Evolutionary conservation across 2,888 invertebrate species (phyloP).

Genomic region (Meliscaeva auricollis): DNA sequence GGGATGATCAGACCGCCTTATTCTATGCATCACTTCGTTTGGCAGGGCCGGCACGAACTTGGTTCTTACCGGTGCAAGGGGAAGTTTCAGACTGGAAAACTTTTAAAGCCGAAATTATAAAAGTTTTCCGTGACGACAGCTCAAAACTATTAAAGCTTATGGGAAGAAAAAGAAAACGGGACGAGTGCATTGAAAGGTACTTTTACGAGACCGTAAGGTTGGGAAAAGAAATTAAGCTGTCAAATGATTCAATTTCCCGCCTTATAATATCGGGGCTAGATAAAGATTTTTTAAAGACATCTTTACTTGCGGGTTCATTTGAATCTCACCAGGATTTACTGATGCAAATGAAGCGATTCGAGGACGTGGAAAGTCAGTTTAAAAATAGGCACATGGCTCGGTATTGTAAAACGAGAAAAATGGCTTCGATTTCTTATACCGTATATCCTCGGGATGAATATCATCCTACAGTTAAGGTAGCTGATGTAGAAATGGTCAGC

Average conservation of each 20-base stretch:
- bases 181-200: too few relatives aligned
- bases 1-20: too few relatives aligned
- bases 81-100: too few relatives aligned
- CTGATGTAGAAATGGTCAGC: constrained; percentile 1
- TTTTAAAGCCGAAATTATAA: too few relatives aligned
- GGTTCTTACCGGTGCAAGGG: too few relatives aligned
- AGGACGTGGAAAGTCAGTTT: not conserved
- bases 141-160: too few relatives aligned
- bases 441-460: constrained; percentile 4
- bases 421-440: not conserved
- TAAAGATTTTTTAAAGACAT: constrained; percentile 1
- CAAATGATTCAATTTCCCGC: not conserved
- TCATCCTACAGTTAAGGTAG: not conserved
- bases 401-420: not conserved
- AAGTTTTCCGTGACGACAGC: too few relatives aligned
- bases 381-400: constrained; percentile 8
- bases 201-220: too few relatives aligned
- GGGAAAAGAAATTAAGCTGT: not conserved
- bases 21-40: too few relatives aligned
- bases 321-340: not conserved
- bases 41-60: too few relatives aligned
- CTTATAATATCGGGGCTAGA: not conserved
- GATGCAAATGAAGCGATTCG: not conserved
- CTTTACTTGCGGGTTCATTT: not conserved
- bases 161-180: too few relatives aligned